A percentile compares a stretch with the other conserved stretches of the same genome.
phyloP scores from a whole-genome alignment of 2,888 invertebrate species.

The Panorpa germanica region DNA sequence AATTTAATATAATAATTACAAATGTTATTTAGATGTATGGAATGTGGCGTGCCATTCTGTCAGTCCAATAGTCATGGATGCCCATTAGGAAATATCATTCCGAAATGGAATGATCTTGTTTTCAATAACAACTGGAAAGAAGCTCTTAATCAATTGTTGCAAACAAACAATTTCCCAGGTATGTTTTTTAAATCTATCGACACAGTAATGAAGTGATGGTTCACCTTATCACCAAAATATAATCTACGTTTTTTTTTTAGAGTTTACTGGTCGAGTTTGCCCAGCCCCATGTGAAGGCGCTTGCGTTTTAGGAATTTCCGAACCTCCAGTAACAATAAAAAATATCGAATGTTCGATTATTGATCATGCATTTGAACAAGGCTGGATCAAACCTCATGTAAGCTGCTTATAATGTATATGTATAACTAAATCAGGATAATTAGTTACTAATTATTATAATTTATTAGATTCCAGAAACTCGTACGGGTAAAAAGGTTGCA shows the following conservation, averaged over 20 bases:
- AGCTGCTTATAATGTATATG: constrained; percentile 1
- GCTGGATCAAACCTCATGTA: constrained; percentile 75
- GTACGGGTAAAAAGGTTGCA: constrained; percentile 70
- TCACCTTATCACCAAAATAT: too few relatives aligned
- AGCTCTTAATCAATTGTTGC: constrained; percentile 78
- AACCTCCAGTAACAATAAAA: constrained; percentile 95
- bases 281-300: constrained; percentile 98
- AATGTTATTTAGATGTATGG: constrained; percentile 99
- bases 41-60: constrained; percentile 98
- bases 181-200: too few relatives aligned
- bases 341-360: constrained; percentile 98
- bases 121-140: constrained; percentile 88
- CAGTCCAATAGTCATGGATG: constrained; percentile 84
- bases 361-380: constrained; percentile 92
- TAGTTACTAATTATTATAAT: constrained; percentile 2
- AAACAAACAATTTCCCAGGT: constrained; percentile 98
- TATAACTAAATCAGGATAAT: not conserved
- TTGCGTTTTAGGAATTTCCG: constrained; percentile 89
- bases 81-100: constrained; percentile 95
- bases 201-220: too few relatives aligned
- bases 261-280: constrained; percentile 84
- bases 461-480: constrained; percentile 37
- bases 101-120: constrained; percentile 98
- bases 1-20: too few relatives aligned
- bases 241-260: too few relatives aligned